Conservation (phyloP, 2,113 vertebrate genomes). For the Meleagris gallopavo region DNA sequence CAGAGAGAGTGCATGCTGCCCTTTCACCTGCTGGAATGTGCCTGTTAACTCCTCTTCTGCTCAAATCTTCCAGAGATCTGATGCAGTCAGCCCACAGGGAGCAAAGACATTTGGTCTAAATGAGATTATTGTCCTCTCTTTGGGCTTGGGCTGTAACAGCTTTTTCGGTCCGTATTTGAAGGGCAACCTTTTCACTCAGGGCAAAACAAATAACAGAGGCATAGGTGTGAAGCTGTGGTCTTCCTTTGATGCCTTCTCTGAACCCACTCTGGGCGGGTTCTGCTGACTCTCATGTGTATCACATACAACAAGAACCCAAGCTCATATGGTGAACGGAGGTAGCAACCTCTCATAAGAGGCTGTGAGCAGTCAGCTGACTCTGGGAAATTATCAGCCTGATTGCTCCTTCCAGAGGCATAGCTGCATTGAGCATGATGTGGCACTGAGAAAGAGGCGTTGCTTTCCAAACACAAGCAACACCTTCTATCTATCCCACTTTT, state of each 20-base stretch:
- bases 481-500: background rate
- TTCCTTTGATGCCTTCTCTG: background rate
- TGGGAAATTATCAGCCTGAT: background rate
- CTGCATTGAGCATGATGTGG: background rate
- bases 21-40: no score
- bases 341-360: background rate
- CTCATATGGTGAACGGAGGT: background rate
- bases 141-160: background rate
- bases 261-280: background rate
- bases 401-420: background rate
- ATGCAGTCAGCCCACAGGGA: background rate
- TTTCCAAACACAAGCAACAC: background rate
- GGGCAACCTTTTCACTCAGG: background rate
- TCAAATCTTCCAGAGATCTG: background rate
- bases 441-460: rapidly evolving
- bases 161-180: background rate
- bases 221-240: background rate
- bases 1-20: background rate
- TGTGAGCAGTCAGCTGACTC: background rate
- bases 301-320: background rate
- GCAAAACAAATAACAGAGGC: background rate
- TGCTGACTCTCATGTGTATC: background rate
- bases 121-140: background rate
- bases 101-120: background rate
- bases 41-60: background rate